phyloP scores from a whole-genome alignment of 2,888 invertebrate species.

The Plagodis dolabraria region DNA sequence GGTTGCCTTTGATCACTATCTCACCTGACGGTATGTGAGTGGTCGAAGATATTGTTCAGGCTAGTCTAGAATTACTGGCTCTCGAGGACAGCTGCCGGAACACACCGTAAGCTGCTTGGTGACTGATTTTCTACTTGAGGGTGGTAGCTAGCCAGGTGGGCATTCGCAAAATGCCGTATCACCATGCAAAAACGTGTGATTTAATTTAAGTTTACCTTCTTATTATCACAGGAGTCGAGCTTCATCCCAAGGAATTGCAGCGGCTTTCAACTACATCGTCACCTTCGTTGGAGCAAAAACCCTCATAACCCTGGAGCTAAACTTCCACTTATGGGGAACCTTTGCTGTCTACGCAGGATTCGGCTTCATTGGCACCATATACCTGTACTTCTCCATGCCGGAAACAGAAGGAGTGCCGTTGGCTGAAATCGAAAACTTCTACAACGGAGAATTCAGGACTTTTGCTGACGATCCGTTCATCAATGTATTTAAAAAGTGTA shows the following conservation, averaged over 20 bases:
- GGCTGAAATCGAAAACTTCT: slow-evolving; percentile 76
- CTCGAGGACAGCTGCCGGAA: too few species aligned
- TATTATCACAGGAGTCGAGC: slow-evolving; percentile 68
- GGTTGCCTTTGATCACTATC: too few species aligned
- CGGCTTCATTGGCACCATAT: slow-evolving; percentile 71
- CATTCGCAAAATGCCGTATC: too few species aligned
- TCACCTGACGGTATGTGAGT: too few species aligned
- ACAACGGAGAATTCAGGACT: slow-evolving; percentile 59
- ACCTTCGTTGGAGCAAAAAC: slow-evolving; percentile 79
- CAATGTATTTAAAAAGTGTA: slow-evolving; percentile 55
- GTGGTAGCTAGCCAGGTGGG: too few species aligned
- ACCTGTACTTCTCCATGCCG: slow-evolving; percentile 76
- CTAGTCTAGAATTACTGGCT: too few species aligned
- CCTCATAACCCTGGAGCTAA: slow-evolving; percentile 70
- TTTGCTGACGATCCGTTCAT: slow-evolving; percentile 69
- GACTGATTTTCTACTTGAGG: too few species aligned
- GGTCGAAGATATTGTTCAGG: too few species aligned
- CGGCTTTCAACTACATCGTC: slow-evolving; percentile 76
- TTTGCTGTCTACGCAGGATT: slow-evolving; percentile 76
- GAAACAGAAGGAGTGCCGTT: slow-evolving; percentile 80
- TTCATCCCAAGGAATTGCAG: slow-evolving; percentile 76
- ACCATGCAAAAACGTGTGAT: too few species aligned
- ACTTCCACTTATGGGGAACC: slow-evolving; percentile 69
- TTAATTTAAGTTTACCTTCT: too few species aligned
- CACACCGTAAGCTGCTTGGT: too few species aligned